Base-by-base conservation (phyloP, 2,888 invertebrate species). In the Drosophila emarginata region DNA sequence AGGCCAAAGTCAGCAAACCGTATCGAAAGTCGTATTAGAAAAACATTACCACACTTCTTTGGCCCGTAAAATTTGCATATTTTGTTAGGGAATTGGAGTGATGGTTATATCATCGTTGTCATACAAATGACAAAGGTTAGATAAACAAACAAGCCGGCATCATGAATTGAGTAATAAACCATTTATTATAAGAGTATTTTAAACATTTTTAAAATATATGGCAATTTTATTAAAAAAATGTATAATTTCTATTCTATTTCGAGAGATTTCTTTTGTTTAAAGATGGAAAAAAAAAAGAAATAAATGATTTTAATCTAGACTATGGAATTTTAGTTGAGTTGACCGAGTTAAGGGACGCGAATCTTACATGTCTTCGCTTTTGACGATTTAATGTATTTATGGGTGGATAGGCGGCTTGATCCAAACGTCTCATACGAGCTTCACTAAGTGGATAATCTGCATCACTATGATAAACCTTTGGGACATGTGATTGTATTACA, bases 11-110 rank as follows among this genome's bases (percentile, higher is more conserved):
- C 66, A 76, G 64, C 74, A 45, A 74, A 71, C 73, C 80, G 68
- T 39, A 14, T 32, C 69, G 50, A 57, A 71, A 54, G 59, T 64
- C 75, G 69, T 72, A 84, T 81, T 81, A 74, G 80, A 75, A 83
- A 80, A 77, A 75, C 80, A 78, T 54, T 74, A 67, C 61, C 14
- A 56, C 36, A 11, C 26, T 58, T 63, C 18, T 58, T 39, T 45
- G 45, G 68, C n/a, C 37, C 59, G 70, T 51, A 61, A 75, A 67
- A 62, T 73, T 73, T 67, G 74, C 57, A 54, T 51, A 64, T 67
- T 54, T 40, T 51, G 50, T 54, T 45, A 51, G 60, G 14, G 39
- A 36, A 60, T 61, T 52, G 64, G 50, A 69, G 71, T 21, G 45
- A 21, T 3, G 18, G 45, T 81, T 82, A 82, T 85, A 70, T 82